phyloP scores from a whole-genome alignment of 2,113 vertebrate species.

The Hydrochoerus hydrochaeris region DNA sequence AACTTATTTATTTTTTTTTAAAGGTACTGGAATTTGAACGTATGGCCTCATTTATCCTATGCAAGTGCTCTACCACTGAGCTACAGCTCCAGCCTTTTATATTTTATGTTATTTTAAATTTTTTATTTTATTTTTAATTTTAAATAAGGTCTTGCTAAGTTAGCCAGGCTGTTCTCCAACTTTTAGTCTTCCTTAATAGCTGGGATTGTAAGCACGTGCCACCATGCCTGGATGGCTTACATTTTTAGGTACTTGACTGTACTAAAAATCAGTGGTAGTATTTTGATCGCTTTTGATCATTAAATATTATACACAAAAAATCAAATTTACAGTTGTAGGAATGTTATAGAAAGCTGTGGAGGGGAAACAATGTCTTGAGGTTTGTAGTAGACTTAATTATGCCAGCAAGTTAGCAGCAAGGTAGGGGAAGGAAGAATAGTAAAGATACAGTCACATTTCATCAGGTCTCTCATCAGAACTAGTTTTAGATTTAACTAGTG shows the following conservation, averaged over 20 bases:
- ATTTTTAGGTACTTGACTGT: constrained; percentile 15
- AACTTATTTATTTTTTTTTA: neutral
- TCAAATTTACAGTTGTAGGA: neutral
- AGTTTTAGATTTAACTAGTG: constrained; percentile 37
- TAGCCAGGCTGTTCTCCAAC: neutral
- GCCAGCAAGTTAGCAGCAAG: neutral
- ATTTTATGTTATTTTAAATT: neutral
- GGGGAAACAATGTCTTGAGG: constrained; percentile 5
- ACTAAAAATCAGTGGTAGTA: constrained; percentile 15
- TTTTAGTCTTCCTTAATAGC: neutral
- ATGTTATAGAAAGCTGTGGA: neutral
- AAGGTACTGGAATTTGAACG: neutral
- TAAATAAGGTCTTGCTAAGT: neutral
- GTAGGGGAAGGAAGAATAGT: neutral
- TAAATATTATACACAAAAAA: constrained; percentile 49
- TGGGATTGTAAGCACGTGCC: neutral
- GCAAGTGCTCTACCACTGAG: neutral
- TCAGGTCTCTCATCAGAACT: neutral
- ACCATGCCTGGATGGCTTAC: neutral
- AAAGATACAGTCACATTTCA: neutral
- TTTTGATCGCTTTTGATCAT: constrained; percentile 33
- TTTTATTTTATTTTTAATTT: neutral
- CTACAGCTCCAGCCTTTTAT: neutral
- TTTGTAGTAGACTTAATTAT: constrained; percentile 31
- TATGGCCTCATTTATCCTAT: neutral